Evolutionary conservation across 2,888 invertebrate species (phyloP), one percentile per base, ranked within the genome.

Genomic region (Drosophila ustulata): DNA sequence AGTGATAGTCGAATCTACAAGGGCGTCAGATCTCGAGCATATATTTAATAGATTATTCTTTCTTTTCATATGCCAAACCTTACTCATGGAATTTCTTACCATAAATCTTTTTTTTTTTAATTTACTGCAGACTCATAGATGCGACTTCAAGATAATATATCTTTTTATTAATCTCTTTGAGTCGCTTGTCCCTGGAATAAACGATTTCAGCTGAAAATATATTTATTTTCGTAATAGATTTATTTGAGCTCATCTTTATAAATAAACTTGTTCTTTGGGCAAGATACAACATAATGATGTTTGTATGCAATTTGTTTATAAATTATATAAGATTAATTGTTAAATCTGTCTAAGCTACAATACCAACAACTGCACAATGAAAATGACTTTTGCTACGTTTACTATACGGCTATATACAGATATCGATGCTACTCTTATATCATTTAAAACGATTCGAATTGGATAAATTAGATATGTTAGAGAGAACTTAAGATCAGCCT

Each of bases 241-340:
- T 79, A 69, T 71, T 78, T 77, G 80, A 89, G 85, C 80, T 80
- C 88, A 67, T 77, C 85, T 73, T 73, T 70, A 74, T 80, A 88
- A 78, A 83, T 80, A 79, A 75, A 82, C 84, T 68, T 89, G 90
- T 89, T 90, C 90, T 90, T 90, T 90, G 90, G 90, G 90, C 91
- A 90, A 90, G 91, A 90, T 81, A 88, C 90, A 85, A 84, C 89
- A 78, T 80, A 45, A 64, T 59, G 57, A 71, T 83, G 87, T 80
- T 70, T 89, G 88, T 80, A 82, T 82, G 83, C 89, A 72, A 75
- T 78, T 73, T 69, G 68, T 80, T 75, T 69, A 77, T 78, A 75
- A 75, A 74, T 89, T 70, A 89, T 63, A 70, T 82, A 77, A 77
- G 61, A 71, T 79, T 89, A 82, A 80, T 89, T 80, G 46, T 77